Evolutionary conservation across 1,140 invertebrate genomes (phyloP), one percentile per base, ranked within the genome.

Genomic region (Manduca sexta): DNA sequence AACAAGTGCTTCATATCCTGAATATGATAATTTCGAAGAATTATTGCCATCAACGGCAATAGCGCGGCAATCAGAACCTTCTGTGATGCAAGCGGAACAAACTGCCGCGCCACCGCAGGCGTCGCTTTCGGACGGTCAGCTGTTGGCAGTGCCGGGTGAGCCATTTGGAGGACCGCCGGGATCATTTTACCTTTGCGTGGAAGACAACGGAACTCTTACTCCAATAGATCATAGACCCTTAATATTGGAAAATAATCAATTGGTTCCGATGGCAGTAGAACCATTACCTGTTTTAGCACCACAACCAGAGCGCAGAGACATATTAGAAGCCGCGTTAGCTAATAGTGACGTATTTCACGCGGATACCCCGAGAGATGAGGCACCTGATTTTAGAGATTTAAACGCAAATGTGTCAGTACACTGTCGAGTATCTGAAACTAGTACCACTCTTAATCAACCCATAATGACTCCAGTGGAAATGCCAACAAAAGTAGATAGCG

Each of bases 381-480:
- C 86, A 47, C 88, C 88, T 5, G 86, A 86, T 50, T 79, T 89
- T 29, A 86, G 85, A 55, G 88, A 88, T 34, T 66, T 89, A 34
- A 87, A 87, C 49, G 86, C 87, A 1, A 79, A 74, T 48, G 76
- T 86, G 5, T 82, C 86, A 0, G 84, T 84, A 2, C 82, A 84
- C 35, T 86, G 87, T 46, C 86, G 88, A 33, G 91, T 93, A 0
- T 86, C 91, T 1, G 93, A 93, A 66, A 94, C 93, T 0, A 93
- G 92, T 34, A 87, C 89, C 0, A 90, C 92, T 1, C 79, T 94
- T 8, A 92, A 92, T 71, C 92, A 93, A 66, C 92, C 93, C 0
- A 94, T 94, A 6, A 94, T 94, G 93, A 92, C 92, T 0, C 91
- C 93, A 0, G 72, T 93, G 8, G 93, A 94, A 70, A 88, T 91